Base-by-base conservation (phyloP, 64 coral and sea anemone species). In the Montipora foliosa region DNA sequence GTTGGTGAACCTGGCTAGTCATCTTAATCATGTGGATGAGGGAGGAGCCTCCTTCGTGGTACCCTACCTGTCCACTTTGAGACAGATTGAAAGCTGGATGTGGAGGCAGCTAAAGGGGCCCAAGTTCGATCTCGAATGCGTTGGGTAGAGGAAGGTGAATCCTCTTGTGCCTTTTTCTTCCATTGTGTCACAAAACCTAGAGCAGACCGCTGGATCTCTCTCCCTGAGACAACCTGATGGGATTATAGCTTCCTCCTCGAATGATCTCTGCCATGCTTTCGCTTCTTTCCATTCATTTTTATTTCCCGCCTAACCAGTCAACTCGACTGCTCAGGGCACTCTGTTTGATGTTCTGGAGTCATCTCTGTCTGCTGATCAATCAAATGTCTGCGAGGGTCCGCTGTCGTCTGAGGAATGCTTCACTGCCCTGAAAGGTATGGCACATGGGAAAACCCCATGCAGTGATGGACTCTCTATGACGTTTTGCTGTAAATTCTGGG, bases 81-180 rank as follows among this genome's bases (percentile, higher is more conserved):
- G 5, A 1, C 46, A 74, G 1, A 66, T 83, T 1, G 78, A 66
- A 45, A 77, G 44, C n/a, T 89, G 14, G 85, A 89, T 21, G 1
- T 48, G 0, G 4, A 5, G 8, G 62, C 77, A 4, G 87, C 86
- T 25, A 78, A 47, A 2, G 79, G 78, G 5, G 93, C 87, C 10
- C 87, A 94, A 72, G 48, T 94, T 44, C 19, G 87, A 3, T 94
- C 80, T n/a, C 16, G 69, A 3, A 20, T 45, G 14, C 59, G 50
- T 7, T 92, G 67, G 90, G 29, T 92, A 59, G 80, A 92, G 44
- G 61, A 83, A 24, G 90, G 80, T 47, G 90, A 92, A 17, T 57
- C 80, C 13, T 92, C 90, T 4, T 92, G 79, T 0, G 80, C 79
- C 6, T 92, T 57, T 25, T 92, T 92, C 47, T 48, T 78, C 2